Conservation (phyloP, 2,888 invertebrate species). For the Odontocolon sp. region DNA sequence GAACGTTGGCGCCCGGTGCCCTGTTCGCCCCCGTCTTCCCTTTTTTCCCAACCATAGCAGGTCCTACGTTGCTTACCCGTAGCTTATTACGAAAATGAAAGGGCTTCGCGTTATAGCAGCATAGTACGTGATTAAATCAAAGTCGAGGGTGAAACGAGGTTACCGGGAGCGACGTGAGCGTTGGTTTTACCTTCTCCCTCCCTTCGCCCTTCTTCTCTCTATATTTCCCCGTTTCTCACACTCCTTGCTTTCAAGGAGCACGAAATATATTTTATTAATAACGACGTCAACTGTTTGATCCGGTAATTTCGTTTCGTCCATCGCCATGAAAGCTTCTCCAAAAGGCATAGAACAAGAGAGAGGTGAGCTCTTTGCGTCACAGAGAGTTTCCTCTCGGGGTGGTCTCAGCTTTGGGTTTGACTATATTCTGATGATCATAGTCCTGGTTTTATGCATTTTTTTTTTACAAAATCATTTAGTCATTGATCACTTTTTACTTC, state of each 20-base stretch:
- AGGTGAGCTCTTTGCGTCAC: neutral
- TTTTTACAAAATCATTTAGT: neutral
- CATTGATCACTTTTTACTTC: neutral
- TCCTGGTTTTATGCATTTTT: neutral
- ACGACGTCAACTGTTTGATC: conserved; percentile 74
- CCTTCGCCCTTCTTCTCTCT: conserved; percentile 20
- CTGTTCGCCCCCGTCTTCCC: neutral
- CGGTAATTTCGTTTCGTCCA: conserved; percentile 72
- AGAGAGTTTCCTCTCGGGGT: neutral
- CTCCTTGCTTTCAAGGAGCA: conserved; percentile 41
- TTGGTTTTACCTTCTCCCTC: conserved; percentile 12
- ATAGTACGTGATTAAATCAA: conserved; percentile 73
- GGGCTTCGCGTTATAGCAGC: conserved; percentile 69
- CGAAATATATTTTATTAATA: conserved; percentile 74
- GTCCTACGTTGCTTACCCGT: conserved; percentile 35
- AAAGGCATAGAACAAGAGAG: conserved; percentile 5
- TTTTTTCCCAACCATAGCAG: neutral
- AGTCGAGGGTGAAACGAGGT: conserved; percentile 73
- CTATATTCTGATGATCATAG: no score
- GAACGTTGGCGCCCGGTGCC: neutral
- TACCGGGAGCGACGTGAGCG: conserved; percentile 63
- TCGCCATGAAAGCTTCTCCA: conserved; percentile 61
- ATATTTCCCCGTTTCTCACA: neutral
- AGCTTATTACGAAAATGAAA: conserved; percentile 72
- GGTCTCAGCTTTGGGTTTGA: conserved; percentile 23